phyloP scores from a whole-genome alignment of 37 sponge, comb jelly and placozoan species.

The Aplysina aerophoba region DNA sequence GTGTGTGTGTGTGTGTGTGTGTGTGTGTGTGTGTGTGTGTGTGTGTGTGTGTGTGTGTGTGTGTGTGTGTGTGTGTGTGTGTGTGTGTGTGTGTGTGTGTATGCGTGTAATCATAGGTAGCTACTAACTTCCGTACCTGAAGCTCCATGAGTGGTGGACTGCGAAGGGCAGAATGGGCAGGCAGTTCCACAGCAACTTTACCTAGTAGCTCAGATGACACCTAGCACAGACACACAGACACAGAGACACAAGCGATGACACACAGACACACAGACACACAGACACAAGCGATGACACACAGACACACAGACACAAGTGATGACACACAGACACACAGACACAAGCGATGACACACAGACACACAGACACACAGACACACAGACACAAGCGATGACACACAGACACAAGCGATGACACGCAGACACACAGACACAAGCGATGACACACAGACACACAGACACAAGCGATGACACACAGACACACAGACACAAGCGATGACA shows the following conservation, averaged over 20 bases:
- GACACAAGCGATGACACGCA: too few species aligned
- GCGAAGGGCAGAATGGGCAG: not conserved
- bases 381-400: not conserved
- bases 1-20: slow-evolving; percentile 25
- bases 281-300: not conserved
- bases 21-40: not conserved
- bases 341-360: not conserved
- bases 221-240: not conserved
- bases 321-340: not conserved
- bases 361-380: too few species aligned
- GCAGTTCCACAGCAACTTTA: not conserved
- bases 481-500: not conserved
- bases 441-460: not conserved
- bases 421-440: not conserved
- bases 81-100: too few species aligned
- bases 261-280: not conserved
- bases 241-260: not conserved
- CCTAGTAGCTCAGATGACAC: not conserved
- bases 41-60: too few species aligned
- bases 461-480: not conserved
- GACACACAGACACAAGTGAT: not conserved
- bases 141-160: not conserved
- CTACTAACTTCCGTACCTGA: not conserved
- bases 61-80: too few species aligned
- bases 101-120: too few species aligned